Evolutionary conservation across 2,797 vertebrate species (phyloP).

Genomic region (Notolabrus celidotus): DNA sequence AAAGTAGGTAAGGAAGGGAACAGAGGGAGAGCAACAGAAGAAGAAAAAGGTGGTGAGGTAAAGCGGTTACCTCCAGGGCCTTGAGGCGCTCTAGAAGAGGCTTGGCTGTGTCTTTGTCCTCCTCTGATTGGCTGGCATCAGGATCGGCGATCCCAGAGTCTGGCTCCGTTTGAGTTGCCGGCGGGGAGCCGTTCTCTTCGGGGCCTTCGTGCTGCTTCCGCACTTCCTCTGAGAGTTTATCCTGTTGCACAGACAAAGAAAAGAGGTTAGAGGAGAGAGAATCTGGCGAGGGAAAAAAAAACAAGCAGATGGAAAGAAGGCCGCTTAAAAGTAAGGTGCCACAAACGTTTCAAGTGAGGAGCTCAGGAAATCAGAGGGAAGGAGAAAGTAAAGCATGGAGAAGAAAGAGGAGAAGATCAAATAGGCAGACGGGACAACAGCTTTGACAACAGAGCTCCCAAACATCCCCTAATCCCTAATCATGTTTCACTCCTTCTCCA

Average conservation of each 20-base stretch:
- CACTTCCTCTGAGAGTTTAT: conserved; percentile 88
- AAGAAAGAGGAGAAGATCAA: conserved; percentile 51
- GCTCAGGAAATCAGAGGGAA: conserved; percentile 33
- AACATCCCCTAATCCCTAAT: conserved; percentile 76
- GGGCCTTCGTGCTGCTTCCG: conserved; percentile 79
- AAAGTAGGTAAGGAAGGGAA: conserved; percentile 1
- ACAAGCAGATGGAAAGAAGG: conserved; percentile 60
- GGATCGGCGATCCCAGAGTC: conserved; percentile 50
- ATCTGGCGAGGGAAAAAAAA: conserved; percentile 30
- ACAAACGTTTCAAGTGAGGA: conserved; percentile 38
- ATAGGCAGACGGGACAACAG: conserved; percentile 57
- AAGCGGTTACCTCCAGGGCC: conserved; percentile 88
- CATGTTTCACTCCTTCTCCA: conserved; percentile 71
- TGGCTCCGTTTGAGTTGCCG: conserved; percentile 67
- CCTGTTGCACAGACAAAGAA: conserved; percentile 71
- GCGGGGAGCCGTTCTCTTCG: conserved; percentile 64
- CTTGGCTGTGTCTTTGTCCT: conserved; percentile 85
- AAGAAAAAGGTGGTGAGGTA: not conserved
- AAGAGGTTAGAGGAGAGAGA: not conserved
- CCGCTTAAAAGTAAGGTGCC: conserved; percentile 17
- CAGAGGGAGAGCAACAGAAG: not conserved
- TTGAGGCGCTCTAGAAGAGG: conserved; percentile 89
- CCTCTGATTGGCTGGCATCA: conserved; percentile 81
- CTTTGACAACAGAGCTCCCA: conserved; percentile 54
- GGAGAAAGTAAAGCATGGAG: conserved; percentile 13